Evolutionary conservation across 2,113 vertebrate genomes (phyloP), one percentile per base, ranked within the genome.

Genomic region (Trochalopteron elliotii): DNA sequence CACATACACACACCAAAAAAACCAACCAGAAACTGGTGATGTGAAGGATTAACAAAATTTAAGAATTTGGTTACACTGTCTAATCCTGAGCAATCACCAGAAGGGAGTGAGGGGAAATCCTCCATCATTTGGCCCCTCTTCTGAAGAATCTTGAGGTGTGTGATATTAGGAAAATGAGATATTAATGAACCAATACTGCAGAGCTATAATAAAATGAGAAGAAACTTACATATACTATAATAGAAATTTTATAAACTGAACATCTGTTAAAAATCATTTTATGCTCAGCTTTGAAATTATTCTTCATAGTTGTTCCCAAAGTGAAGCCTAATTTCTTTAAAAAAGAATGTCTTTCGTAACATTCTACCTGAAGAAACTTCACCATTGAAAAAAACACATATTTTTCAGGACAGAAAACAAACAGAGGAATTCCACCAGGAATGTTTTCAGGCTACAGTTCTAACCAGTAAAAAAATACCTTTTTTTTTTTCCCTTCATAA

Each of bases 361-460:
- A 2, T 50, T 72, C 65, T 70, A 83, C 90, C 93, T 96, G 78
- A 95, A 87, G 70, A 70, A 96, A 87, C 16, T 47, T 83, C 63
- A 85, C 12, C 52, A 70, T 5, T 60, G 28, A 68, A 83, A 83
- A 91, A 94, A 27, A 0, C 44, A 39, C 55, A 39, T 72, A 72
- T 93, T 96, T 96, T 94, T 86, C 78, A 80, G 64, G 50, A 79
- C 85, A 88, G 67, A 89, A 95, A 91, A 93, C 47, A 94, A 61
- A 57, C 69, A 80, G 55, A 96, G 88, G 67, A 95, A 94, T 95
- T 95, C 84, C 74, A 95, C 59, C 81, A 79, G 81, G 87, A 93
- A 91, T 30, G 6, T 87, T 93, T 95, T 80, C 75, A 91, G 63
- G 70, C 82, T 93, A 90, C 63, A 55, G 39, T 88, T 85, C 79